Base-by-base conservation (phyloP, 2,888 invertebrate genomes). In the Schizaphis graminum region DNA sequence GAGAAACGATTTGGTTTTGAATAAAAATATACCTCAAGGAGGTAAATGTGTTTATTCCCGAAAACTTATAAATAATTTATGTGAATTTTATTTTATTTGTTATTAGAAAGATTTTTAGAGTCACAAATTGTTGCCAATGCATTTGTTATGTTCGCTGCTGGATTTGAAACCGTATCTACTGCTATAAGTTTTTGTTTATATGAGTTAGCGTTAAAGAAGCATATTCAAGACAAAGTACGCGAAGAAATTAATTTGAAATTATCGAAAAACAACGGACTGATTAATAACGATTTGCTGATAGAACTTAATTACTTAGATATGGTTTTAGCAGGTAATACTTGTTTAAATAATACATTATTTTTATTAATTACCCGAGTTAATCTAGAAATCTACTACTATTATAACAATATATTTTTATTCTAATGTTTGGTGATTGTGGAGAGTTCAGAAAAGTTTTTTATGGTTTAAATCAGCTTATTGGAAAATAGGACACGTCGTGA, bases 161-260 rank as follows among this genome's bases (percentile, higher is more conserved):
- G 97, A 0, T 97, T 97, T 95, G 97, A 97, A 95, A 97, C 97
- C 0, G 97, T 97, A 0, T 97, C 97, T 0, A 96, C 97, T 0
- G 96, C 97, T 0, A 96, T 97, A 7, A 96, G 96, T 94, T 97
- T 97, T 94, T 96, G 96, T 1, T 96, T 96, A 0, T 97, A 96
- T 95, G 96, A 96, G 95, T 95, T 97, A 87, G 97, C 97, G 0
- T 95, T 96, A 21, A 96, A 97, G 95, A 96, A 96, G 56, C 95
- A 96, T 2, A 95, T 97, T 26, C 97, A 97, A 95, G 95, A 96
- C 28, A 96, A 95, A 95, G 96, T 96, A 4, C 95, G 96, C 94
- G 95, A 96, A 26, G 97, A 97, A 95, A 96, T 97, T 7, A 95
- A 95, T 7, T 94, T 91, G 0, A 95, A 95, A 11, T 95, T 95